Evolutionary conservation across 2,797 vertebrate species (phyloP).

Genomic region (Enteromius mattozi): DNA sequence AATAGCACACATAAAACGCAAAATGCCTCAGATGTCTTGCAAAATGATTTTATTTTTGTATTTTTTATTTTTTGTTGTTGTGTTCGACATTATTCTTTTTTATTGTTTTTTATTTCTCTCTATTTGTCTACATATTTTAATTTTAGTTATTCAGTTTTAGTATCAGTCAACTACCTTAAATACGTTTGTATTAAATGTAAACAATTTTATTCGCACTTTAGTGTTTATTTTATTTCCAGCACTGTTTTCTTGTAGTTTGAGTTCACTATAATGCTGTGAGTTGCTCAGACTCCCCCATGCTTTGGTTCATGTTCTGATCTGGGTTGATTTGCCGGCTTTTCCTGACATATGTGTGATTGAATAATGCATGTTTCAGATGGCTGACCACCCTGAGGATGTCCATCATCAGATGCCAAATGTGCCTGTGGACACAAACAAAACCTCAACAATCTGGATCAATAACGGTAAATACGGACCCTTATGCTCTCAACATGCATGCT

Average conservation of each 20-base stretch:
- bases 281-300: neutral
- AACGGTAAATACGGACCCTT: neutral
- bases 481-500: neutral
- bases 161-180: neutral
- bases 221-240: neutral
- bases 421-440: conserved; percentile 35
- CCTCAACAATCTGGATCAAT: neutral
- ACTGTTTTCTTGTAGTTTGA: neutral
- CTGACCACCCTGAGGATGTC: conserved; percentile 66
- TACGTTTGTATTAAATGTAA: neutral
- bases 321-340: conserved; percentile 59
- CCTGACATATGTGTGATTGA: conserved; percentile 72
- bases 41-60: neutral
- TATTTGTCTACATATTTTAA: neutral
- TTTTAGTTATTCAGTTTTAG: too few relatives aligned
- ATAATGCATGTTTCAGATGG: conserved; percentile 78
- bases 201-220: neutral
- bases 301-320: conserved; percentile 12
- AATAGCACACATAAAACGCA: too few relatives aligned
- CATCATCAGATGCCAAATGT: conserved; percentile 59
- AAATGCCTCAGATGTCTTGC: too few relatives aligned
- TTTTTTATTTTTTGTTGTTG: neutral
- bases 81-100: neutral
- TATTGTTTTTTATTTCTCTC: neutral
- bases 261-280: too few relatives aligned